Evolutionary conservation across 2,797 vertebrate genomes (phyloP).

Genomic region (Chloroceryle amazona): DNA sequence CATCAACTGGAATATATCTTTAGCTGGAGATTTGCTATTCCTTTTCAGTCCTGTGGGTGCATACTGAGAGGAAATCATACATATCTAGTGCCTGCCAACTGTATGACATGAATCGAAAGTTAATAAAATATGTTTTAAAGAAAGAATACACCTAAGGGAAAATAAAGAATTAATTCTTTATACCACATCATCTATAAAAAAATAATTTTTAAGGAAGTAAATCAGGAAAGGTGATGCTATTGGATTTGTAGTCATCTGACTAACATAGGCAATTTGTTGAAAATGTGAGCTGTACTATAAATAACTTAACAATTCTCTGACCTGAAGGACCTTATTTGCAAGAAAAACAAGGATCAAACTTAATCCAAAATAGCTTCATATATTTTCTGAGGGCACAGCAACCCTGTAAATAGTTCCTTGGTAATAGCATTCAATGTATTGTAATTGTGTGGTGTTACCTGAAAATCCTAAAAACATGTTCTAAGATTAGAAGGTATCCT

Average conservation of each 20-base stretch:
- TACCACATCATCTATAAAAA: background rate
- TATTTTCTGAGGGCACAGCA: background rate
- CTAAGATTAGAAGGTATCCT: background rate
- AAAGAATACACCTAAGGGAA: background rate
- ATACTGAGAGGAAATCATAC: background rate
- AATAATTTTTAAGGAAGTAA: background rate
- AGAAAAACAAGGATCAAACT: conserved; percentile 22
- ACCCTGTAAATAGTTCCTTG: background rate
- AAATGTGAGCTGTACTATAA: background rate
- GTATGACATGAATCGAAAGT: background rate
- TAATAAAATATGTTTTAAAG: background rate
- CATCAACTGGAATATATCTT: background rate
- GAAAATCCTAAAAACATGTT: background rate
- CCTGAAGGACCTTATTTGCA: background rate
- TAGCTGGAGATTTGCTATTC: background rate
- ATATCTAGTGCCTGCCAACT: background rate
- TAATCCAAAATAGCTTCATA: background rate
- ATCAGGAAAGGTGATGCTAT: background rate
- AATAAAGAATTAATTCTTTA: background rate
- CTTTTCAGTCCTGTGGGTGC: background rate
- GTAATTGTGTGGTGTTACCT: background rate
- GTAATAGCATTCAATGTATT: background rate
- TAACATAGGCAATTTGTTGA: background rate
- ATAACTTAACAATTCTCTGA: conserved; percentile 4
- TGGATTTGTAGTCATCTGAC: background rate